Conservation (phyloP, 2,888 invertebrate genomes). For the Spialia ferax region DNA sequence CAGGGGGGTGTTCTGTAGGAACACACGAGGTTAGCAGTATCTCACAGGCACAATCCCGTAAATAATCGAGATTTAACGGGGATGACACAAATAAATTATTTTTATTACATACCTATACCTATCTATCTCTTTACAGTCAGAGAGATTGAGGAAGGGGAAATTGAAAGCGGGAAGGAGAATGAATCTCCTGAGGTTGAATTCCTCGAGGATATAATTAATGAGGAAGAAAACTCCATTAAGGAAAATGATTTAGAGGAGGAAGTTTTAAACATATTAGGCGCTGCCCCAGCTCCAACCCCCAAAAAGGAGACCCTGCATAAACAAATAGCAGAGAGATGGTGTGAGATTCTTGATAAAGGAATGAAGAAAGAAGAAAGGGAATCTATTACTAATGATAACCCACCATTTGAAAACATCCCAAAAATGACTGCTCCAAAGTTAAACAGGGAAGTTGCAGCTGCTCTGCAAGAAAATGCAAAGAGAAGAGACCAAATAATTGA, state of each 20-base stretch:
- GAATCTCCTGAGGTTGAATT: not conserved
- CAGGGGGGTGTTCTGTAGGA: too few species aligned
- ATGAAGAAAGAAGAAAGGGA: not conserved
- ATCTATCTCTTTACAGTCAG: not conserved
- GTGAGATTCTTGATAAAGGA: not conserved
- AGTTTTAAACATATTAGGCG: not conserved
- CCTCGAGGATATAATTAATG: not conserved
- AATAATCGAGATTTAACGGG: not conserved
- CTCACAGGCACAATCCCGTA: not conserved
- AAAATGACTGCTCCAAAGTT: slow-evolving; percentile 6
- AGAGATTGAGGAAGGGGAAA: not conserved
- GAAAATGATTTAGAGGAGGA: not conserved
- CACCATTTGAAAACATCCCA: slow-evolving; percentile 2
- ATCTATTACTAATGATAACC: not conserved
- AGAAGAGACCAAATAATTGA: not conserved
- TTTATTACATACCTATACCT: not conserved
- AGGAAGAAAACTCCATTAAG: not conserved
- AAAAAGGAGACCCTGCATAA: not conserved
- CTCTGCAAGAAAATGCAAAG: not conserved
- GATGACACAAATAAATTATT: too few species aligned
- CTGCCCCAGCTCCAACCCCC: not conserved
- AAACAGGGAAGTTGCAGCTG: not conserved
- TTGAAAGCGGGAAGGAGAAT: not conserved
- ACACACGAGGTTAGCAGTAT: not conserved
- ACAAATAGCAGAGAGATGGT: slow-evolving; percentile 7